Evolutionary conservation across 2,888 invertebrate genomes (phyloP).

Genomic region (Drosophila tanythrix): DNA sequence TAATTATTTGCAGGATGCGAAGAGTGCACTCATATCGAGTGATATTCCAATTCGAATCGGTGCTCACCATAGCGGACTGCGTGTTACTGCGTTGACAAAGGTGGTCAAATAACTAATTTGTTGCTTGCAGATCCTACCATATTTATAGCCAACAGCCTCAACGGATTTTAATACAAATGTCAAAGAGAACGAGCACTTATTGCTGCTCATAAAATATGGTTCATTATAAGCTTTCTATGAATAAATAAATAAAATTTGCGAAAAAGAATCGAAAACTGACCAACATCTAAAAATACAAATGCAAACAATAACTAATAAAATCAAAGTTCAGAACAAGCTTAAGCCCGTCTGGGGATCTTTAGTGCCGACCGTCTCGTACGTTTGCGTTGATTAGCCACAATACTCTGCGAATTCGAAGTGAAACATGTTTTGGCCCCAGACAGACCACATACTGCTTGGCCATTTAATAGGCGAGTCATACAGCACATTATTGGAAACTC

Average conservation of each 20-base stretch:
- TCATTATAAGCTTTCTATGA: conserved; percentile 57
- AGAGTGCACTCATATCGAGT: neutral
- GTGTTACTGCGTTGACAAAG: conserved; percentile 53
- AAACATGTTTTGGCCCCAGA: conserved; percentile 45
- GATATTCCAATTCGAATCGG: neutral
- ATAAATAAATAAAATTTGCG: conserved; percentile 21
- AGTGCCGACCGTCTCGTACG: conserved; percentile 20
- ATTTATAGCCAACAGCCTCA: conserved; percentile 63
- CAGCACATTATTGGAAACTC: conserved; percentile 51
- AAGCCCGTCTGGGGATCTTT: conserved; percentile 9
- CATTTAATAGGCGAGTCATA: conserved; percentile 27
- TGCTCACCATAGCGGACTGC: conserved; percentile 63
- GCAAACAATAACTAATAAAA: conserved; percentile 43
- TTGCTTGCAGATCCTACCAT: conserved; percentile 42
- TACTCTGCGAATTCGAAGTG: conserved; percentile 7
- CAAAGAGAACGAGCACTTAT: conserved; percentile 60
- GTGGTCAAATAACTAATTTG: conserved; percentile 61
- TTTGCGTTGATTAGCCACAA: conserved; percentile 33
- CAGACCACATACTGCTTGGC: conserved; percentile 7
- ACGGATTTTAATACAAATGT: conserved; percentile 51
- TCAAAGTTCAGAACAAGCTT: conserved; percentile 41
- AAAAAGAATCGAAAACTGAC: conserved; percentile 8
- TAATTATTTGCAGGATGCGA: neutral
- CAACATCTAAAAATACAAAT: conserved; percentile 17
- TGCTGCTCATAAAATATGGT: conserved; percentile 55